These are phyloP conservation scores for Drosophila fulvimacula DNA, from an alignment of 2,888 invertebrate genomes.

Conservation along the genomic window DNA sequence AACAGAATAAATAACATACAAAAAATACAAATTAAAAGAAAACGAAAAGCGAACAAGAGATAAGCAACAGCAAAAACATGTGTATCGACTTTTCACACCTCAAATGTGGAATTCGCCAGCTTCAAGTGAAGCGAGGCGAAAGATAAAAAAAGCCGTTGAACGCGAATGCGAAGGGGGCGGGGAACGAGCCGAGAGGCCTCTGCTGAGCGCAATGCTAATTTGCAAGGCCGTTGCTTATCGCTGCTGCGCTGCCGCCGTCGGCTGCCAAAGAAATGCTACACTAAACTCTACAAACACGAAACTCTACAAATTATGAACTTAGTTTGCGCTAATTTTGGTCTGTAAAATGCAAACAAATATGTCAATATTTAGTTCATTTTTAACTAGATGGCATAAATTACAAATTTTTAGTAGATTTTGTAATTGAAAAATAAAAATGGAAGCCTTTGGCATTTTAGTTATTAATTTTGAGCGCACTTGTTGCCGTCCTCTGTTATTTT, in stretches of 20 bases:
- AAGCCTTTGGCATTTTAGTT: neutral
- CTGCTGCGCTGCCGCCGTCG: conserved; percentile 11
- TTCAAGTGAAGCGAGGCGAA: conserved; percentile 44
- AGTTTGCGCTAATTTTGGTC: conserved; percentile 17
- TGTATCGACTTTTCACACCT: conserved; percentile 71
- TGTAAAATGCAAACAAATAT: neutral
- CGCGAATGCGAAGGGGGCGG: too few species aligned
- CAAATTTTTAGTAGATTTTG: neutral
- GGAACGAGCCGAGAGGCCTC: neutral
- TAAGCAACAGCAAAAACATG: conserved; percentile 45
- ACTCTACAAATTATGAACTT: conserved; percentile 5
- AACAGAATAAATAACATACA: conserved; percentile 27
- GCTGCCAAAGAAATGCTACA: conserved; percentile 35
- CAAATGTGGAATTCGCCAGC: conserved; percentile 51
- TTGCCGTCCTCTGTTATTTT: neutral
- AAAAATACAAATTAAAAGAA: conserved; percentile 25
- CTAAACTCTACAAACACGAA: conserved; percentile 39
- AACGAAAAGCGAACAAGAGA: conserved; percentile 20
- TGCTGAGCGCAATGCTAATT: conserved; percentile 62
- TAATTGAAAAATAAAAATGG: neutral
- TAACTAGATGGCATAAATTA: neutral
- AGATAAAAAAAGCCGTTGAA: conserved; percentile 36
- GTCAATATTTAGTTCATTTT: conserved; percentile 7
- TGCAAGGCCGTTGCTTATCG: conserved; percentile 73
- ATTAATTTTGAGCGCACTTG: neutral